Evolutionary conservation across 2,888 invertebrate genomes (phyloP), one percentile per base, ranked within the genome.

Genomic region (Heliconius aoede): DNA sequence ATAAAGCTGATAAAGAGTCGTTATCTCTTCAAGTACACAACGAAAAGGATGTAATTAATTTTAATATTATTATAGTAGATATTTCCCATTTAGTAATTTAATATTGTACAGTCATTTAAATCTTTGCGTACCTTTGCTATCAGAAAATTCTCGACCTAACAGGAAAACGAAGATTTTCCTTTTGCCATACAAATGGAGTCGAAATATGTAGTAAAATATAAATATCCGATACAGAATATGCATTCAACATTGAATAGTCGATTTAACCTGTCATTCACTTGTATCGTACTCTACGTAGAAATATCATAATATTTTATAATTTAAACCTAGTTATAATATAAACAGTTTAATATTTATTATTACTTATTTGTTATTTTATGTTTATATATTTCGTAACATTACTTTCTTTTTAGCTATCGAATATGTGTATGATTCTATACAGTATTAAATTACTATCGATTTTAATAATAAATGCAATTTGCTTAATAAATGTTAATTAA

Each of bases 181-280:
- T 24, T 36, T 65, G 24, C 36, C 24, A n/a, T 13, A 24, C 15
- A 36, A 64, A 36, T n/a, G 24, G n/a, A 5, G 24, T 58, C 24
- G 58, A 13, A 11, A 32, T n/a, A 36, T 64, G 32, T 64, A 64
- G 64, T 24, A 24, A 64, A 64, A 64, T n/a, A 5, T 64, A 36
- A 64, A 64, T 64, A 64, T 30, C 62, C 21, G 62, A 11, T 64
- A 11, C 32, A 21, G n/a, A 64, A 64, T 64, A n/a, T 32, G 21
- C n/a, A 64, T 64, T 64, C 1, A 21, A 64, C 32, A 32, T 64
- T 64, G 21, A 62, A 28, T 8, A 30, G 32, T 32, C 21, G 7
- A n/a, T 32, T 64, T 32, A 32, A 64, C 3, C 32, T 64, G 30
- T 64, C 62, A 64, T 64, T 64, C 32, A 11, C 21, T 11, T 62